phyloP scores from a whole-genome alignment of 1,140 invertebrate genomes.

The Drosophila triauraria region DNA sequence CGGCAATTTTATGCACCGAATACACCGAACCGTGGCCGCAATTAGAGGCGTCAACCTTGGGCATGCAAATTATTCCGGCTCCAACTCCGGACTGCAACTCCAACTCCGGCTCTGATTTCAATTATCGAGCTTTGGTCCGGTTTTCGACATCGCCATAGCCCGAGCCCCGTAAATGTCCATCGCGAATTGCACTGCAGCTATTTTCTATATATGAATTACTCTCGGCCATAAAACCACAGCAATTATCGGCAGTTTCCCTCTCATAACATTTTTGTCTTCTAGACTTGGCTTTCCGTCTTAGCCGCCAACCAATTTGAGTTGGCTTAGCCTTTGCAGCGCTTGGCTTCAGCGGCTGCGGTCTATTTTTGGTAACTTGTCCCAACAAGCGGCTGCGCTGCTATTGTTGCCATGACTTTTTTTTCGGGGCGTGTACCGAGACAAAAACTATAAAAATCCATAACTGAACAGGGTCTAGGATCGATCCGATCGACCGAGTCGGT shows the following conservation, averaged over 20 bases:
- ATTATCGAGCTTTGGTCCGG: conserved; percentile 34
- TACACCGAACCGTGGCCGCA: conserved; percentile 28
- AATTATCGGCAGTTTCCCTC: conserved; percentile 63
- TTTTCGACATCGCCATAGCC: conserved; percentile 18
- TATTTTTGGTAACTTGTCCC: conserved; percentile 82
- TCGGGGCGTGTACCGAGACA: conserved; percentile 61
- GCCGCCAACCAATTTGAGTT: conserved; percentile 25
- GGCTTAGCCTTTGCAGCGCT: conserved; percentile 31
- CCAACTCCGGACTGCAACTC: not conserved
- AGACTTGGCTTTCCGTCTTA: conserved; percentile 6
- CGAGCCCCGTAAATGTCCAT: conserved; percentile 55
- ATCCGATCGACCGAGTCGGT: conserved; percentile 4
- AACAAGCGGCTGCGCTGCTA: conserved; percentile 52
- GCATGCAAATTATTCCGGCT: conserved; percentile 49
- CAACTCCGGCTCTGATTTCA: conserved; percentile 14
- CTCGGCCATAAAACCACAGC: conserved; percentile 41
- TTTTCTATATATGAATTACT: conserved; percentile 58
- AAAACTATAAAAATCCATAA: conserved; percentile 62
- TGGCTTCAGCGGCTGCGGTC: conserved; percentile 49
- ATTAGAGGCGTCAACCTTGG: conserved; percentile 50
- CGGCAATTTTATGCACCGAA: conserved; percentile 53
- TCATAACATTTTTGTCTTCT: conserved; percentile 40
- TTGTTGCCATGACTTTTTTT: conserved; percentile 43
- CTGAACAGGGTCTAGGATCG: conserved; percentile 47
- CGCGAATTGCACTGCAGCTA: conserved; percentile 52